Conservation (phyloP, 2,888 invertebrate genomes). For the Vesta saturnalis region DNA sequence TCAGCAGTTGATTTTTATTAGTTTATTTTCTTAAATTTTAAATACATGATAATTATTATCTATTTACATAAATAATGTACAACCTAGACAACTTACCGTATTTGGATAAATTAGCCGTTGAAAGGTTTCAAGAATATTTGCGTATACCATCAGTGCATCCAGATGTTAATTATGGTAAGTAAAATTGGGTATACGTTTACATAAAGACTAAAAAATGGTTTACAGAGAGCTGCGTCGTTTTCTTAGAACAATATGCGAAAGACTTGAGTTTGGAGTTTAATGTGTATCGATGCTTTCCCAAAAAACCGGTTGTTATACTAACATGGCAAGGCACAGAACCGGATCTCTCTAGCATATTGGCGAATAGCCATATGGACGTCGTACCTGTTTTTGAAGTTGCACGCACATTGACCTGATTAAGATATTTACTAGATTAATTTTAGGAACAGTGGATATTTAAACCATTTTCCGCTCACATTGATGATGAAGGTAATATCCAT, state of each 20-base stretch:
- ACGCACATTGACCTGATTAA: no score
- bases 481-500: constrained; percentile 85
- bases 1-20: no score
- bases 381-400: constrained; percentile 85
- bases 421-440: constrained; percentile 60
- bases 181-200: no score
- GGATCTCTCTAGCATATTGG: constrained; percentile 72
- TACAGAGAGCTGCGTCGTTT: constrained; percentile 74
- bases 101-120: constrained; percentile 65
- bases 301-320: constrained; percentile 80
- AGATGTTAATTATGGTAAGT: constrained; percentile 85
- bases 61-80: no score
- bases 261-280: constrained; percentile 71
- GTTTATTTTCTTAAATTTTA: no score
- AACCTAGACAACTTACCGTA: no score
- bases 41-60: no score
- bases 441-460: constrained; percentile 91
- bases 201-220: constrained; percentile 10
- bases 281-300: constrained; percentile 65
- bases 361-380: constrained; percentile 95
- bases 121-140: constrained; percentile 86
- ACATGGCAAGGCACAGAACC: constrained; percentile 81
- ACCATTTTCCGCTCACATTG: constrained; percentile 89
- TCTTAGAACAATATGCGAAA: constrained; percentile 74
- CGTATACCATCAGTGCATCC: constrained; percentile 90